Evolutionary conservation across 2,797 vertebrate genomes (phyloP).

Genomic region (Lacerta viridis): DNA sequence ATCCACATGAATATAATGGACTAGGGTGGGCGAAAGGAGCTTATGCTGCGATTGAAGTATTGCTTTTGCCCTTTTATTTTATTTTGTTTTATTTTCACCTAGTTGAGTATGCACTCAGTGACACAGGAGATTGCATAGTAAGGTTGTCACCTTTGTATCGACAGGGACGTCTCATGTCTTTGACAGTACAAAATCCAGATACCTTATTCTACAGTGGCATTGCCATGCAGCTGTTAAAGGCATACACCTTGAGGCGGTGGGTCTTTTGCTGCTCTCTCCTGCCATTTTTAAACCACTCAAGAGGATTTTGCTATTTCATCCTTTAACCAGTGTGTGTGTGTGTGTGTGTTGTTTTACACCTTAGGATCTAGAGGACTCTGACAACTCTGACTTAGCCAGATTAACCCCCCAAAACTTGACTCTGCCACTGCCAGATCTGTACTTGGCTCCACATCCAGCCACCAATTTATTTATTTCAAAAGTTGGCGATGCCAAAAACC

Average conservation of each 20-base stretch:
- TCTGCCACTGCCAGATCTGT: neutral
- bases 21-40: neutral
- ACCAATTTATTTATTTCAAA: constrained; percentile 3
- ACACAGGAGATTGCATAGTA: neutral
- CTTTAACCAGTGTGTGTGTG: no score
- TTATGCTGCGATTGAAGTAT: neutral
- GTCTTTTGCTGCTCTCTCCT: neutral
- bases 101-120: neutral
- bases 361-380: neutral
- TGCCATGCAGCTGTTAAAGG: neutral
- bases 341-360: neutral
- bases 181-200: neutral
- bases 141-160: neutral
- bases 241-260: neutral
- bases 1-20: neutral
- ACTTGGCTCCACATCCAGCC: neutral
- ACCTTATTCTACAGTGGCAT: neutral
- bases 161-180: neutral
- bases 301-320: neutral
- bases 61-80: neutral
- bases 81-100: no score
- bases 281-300: neutral
- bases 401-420: neutral
- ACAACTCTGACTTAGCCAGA: neutral
- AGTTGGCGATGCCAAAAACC: neutral